A percentile compares a stretch with the other conserved stretches of the same genome.
Evolutionary conservation across 2,888 invertebrate genomes (phyloP).

Genomic region (Agrenia bidenticulata): DNA sequence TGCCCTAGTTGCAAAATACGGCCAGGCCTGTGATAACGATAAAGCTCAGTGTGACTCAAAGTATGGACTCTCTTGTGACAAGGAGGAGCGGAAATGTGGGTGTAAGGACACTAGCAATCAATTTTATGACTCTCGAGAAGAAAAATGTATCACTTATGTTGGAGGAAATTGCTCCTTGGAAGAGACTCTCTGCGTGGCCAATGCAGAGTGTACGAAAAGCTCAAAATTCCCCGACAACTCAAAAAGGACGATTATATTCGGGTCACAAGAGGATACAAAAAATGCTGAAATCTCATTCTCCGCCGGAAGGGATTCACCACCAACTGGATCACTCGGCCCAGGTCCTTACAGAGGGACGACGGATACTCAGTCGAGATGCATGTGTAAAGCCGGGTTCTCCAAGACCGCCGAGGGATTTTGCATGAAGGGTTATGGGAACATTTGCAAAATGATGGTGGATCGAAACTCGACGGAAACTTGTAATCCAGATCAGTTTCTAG

Average conservation of each 20-base stretch:
- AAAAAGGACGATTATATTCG: conserved; percentile 8
- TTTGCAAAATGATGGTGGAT: conserved; percentile 20
- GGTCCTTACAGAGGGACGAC: neutral
- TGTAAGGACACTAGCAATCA: conserved; percentile 33
- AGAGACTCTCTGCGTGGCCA: conserved; percentile 31
- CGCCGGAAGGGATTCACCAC: conserved; percentile 11
- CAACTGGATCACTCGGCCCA: neutral
- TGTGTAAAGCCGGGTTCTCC: conserved; percentile 36
- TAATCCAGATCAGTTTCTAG: conserved; percentile 37
- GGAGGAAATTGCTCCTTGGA: conserved; percentile 32
- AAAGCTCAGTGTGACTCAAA: conserved; percentile 30
- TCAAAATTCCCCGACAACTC: conserved; percentile 12
- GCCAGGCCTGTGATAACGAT: conserved; percentile 26
- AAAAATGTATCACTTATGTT: conserved; percentile 30
- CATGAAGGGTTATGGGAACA: conserved; percentile 31
- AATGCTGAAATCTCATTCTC: conserved; percentile 17
- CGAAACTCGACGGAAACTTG: conserved; percentile 27
- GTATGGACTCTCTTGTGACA: conserved; percentile 28
- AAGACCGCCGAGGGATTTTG: conserved; percentile 27
- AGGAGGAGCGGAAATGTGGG: conserved; percentile 22
- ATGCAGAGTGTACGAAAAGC: conserved; percentile 28
- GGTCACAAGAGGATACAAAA: neutral
- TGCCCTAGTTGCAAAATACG: conserved; percentile 25
- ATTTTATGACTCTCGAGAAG: conserved; percentile 26
- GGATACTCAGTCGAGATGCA: conserved; percentile 20